phyloP scores from a whole-genome alignment of 2,888 invertebrate genomes.

The Parapristionchus giblindavisi region DNA sequence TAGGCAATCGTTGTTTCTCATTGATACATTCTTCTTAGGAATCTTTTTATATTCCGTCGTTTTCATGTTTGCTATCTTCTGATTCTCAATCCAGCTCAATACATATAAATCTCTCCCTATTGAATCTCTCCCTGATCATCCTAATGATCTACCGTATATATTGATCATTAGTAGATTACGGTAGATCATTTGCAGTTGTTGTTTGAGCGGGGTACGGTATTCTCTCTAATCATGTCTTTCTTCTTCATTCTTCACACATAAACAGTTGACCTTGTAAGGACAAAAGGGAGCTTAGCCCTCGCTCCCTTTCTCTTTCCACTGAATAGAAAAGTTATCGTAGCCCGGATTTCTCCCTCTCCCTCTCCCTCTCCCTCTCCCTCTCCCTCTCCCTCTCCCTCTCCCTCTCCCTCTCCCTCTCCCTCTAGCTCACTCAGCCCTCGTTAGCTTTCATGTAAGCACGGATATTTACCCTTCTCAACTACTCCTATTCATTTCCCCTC shows the following conservation, averaged over 20 bases:
- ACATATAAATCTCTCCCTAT: no score
- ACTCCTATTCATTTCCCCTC: neutral
- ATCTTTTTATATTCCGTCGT: no score
- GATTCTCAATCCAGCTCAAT: no score
- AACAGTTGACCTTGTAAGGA: neutral
- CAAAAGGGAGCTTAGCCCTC: neutral
- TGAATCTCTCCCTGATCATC: no score
- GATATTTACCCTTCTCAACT: neutral
- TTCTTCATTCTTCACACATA: neutral
- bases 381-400: neutral
- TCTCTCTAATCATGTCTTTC: neutral
- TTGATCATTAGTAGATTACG: no score
- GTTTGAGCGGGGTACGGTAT: no score
- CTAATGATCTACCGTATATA: no score
- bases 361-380: neutral
- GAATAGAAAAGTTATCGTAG: no score
- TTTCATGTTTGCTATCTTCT: no score
- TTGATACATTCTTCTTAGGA: no score
- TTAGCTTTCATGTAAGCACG: neutral
- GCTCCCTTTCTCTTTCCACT: neutral
- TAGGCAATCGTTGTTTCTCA: no score
- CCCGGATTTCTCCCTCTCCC: conserved; percentile 8
- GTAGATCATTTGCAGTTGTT: no score
- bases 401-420: conserved; percentile 1
- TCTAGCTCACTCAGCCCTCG: conserved; percentile 19